Evolutionary conservation across 2,888 invertebrate species (phyloP), one percentile per base, ranked within the genome.

Genomic region (Diadegma fenestrale): DNA sequence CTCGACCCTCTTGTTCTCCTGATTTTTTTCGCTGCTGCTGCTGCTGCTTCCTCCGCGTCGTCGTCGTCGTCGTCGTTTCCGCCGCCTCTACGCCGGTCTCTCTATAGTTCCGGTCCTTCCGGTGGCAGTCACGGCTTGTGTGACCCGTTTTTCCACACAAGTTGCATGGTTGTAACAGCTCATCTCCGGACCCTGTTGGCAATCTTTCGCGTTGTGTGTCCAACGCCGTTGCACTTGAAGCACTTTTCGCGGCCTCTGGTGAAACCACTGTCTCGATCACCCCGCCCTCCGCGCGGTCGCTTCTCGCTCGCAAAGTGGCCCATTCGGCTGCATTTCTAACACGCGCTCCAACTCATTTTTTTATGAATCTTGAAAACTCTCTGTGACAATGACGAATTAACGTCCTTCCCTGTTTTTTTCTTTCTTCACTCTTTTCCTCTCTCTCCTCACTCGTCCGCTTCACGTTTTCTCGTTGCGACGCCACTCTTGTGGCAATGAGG

Each of bases 161-260:
- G 95, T 97, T 97, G 96, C 98, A 99, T n/a, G n/a, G 95, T 97
- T 98, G 96, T 98, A 99, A 95, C 98, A 99, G 92, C 97, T 97
- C 94, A 92, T 89, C 82, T 94, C 93, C 30, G 93, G 91, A 43
- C 92, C 93, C 93, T 98, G 97, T 92, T 97, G 96, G 95, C 98
- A 98, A 95, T 98, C 98, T 94, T 98, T 97, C 91, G 98, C 98
- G 95, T 98, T 98, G n/a, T n/a, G 95, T 98, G 98, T 86, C 98
- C 98, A 93, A 97, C 97, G 91, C 98, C 97, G 95, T 97, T 98
- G 95, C 98, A 99, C 95, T 98, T 98, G 96, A 97, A 98, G 96
- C 98, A 98, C 95, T 98, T 98, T 92, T 98, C 98, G 90, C 97
- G 96, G 90, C 96, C 95, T 86, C 95, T 93, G 75, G 95, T 94